Base-by-base conservation (phyloP, 1,140 invertebrate genomes). In the Stegodyphus dumicola region DNA sequence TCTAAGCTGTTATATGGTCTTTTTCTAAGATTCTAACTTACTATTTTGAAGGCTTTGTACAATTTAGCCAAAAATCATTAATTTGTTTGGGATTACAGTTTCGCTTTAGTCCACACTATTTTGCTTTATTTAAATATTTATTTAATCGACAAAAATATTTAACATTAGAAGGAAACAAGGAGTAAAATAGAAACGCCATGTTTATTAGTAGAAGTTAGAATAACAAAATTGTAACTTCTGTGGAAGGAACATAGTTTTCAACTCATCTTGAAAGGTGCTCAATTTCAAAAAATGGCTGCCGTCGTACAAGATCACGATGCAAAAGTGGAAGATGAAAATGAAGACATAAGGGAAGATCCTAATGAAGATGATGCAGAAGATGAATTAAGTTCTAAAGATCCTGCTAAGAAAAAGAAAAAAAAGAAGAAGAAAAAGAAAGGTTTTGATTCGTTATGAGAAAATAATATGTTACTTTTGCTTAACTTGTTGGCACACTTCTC, bases 361-460 rank as follows among this genome's bases (percentile, higher is more conserved):
- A 88, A 89, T 65, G 89, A 89, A 65, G 88, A 87, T 79, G 89
- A 88, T 71, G 87, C 78, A 51, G 88, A 89, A 65, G 87, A 88
- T 74, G 89, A 85, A 65, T 76, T 88, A 6, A 87, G 86, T 54
- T 80, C 85, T 65, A 89, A 90, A 54, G 87, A 87, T 33, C 87
- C 89, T 15, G 90, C 90, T 83, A 91, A 91, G 87, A 91, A 91
- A 85, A 91, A 91, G 85, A 91, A 91, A 75, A 91, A 91, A 87
- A 90, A 90, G 86, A 91, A 92, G 86, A 92, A 91, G 88, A 92
- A 92, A 88, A 92, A 91, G 86, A 88, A 89, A 81, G 89, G 88
- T 90, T 78, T 33, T 33, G 33, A 33, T 33, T 33, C 33, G 33
- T 33, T 33, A 33, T 33, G 33, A 33, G 33, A 33, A 33, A 33